phyloP scores from a whole-genome alignment of 64 coral and sea anemone genomes.

The Stichodactyla helianthus region DNA sequence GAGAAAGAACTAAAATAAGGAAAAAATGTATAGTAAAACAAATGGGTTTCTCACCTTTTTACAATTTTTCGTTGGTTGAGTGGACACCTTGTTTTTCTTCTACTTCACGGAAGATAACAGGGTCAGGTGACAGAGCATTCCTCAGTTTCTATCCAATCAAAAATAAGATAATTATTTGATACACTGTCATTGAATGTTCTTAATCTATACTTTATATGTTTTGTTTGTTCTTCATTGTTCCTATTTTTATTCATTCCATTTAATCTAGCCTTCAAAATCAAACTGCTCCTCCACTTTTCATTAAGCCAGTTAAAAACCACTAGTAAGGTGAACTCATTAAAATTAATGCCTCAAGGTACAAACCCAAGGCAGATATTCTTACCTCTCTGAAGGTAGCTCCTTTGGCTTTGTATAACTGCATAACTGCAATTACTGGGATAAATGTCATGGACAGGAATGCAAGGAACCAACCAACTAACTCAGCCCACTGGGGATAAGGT shows the following conservation, averaged over 20 bases:
- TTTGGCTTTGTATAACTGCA: constrained; percentile 8
- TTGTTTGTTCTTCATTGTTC: too few species aligned
- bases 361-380: neutral
- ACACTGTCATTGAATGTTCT: too few species aligned
- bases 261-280: too few species aligned
- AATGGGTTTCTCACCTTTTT: too few species aligned
- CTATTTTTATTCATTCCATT: too few species aligned
- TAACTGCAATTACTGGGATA: constrained; percentile 10
- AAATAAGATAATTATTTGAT: neutral
- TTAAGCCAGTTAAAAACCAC: too few species aligned
- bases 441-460: constrained; percentile 39
- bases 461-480: constrained; percentile 50
- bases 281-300: too few species aligned
- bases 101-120: neutral
- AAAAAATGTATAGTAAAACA: too few species aligned
- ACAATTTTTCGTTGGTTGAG: neutral
- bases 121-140: neutral
- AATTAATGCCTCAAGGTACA: too few species aligned
- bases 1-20: too few species aligned
- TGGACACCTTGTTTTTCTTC: constrained; percentile 1
- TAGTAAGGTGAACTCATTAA: too few species aligned
- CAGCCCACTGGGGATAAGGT: constrained; percentile 59
- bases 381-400: constrained; percentile 16
- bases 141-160: neutral
- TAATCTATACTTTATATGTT: too few species aligned